Percentiles rank a stretch among this genome's conserved stretches.
These are phyloP conservation scores for Lophius piscatorius DNA, from an alignment of 2,113 vertebrate species.

Conservation along the genomic window DNA sequence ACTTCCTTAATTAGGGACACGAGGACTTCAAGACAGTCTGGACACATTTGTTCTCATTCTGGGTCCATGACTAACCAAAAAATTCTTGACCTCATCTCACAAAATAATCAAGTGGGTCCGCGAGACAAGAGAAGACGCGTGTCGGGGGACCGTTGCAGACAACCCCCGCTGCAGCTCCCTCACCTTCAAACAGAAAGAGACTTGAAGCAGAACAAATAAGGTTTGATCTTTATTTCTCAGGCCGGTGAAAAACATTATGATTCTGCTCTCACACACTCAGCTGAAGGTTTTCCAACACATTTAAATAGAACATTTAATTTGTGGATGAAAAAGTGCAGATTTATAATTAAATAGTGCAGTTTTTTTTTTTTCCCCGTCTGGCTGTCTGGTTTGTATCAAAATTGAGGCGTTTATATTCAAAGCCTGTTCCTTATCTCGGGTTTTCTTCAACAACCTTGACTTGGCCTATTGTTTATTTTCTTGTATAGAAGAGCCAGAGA, in stretches of 20 bases:
- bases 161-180: too few relatives aligned
- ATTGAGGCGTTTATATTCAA: too few relatives aligned
- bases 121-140: conserved; percentile 3
- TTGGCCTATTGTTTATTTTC: not conserved
- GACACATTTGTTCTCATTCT: conserved; percentile 24
- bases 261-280: too few relatives aligned
- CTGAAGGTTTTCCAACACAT: too few relatives aligned
- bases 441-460: not conserved
- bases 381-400: too few relatives aligned
- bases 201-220: too few relatives aligned
- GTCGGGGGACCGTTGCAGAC: conserved; percentile 27
- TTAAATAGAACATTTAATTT: too few relatives aligned
- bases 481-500: not conserved
- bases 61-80: conserved; percentile 2
- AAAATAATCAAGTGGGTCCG: conserved; percentile 24
- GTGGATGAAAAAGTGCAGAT: not conserved
- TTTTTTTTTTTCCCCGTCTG: too few relatives aligned
- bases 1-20: conserved; percentile 12
- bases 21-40: conserved; percentile 1
- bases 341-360: too few relatives aligned
- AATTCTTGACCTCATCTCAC: conserved; percentile 20
- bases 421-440: conserved; percentile 23
- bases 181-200: too few relatives aligned
- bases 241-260: too few relatives aligned
- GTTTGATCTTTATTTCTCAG: too few relatives aligned